Evolutionary conservation across 2,113 vertebrate genomes (phyloP).

Genomic region (Pygoscelis antarcticus): DNA sequence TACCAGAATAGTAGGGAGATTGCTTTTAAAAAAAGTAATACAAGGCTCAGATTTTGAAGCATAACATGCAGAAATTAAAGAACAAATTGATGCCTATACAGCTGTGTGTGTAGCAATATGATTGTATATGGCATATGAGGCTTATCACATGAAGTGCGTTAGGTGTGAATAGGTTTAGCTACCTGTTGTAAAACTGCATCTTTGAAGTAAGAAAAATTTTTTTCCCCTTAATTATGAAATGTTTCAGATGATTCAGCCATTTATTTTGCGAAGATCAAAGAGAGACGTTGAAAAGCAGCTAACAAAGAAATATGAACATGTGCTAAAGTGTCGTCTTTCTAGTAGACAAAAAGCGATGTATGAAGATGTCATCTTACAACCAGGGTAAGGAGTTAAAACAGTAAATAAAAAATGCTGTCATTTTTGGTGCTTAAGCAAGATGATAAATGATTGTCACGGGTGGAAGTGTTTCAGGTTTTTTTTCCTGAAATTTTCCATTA

Average conservation of each 20-base stretch:
- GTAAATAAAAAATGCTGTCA: not conserved
- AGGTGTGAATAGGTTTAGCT: not conserved
- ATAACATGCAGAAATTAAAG: not conserved
- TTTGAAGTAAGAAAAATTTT: not conserved
- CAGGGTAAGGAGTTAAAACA: slow-evolving; percentile 75
- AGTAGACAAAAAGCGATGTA: slow-evolving; percentile 88
- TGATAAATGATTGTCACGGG: not conserved
- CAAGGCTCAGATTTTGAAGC: not conserved
- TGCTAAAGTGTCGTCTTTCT: slow-evolving; percentile 91
- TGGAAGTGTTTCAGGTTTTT: not conserved
- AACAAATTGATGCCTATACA: not conserved
- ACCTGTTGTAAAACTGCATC: not conserved
- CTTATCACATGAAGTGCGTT: not conserved
- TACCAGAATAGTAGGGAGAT: not conserved
- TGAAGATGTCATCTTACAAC: slow-evolving; percentile 89
- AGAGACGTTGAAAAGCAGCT: slow-evolving; percentile 93
- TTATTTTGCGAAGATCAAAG: slow-evolving; percentile 91
- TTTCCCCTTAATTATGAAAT: not conserved
- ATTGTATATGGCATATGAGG: not conserved
- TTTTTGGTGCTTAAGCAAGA: not conserved
- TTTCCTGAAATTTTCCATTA: not conserved
- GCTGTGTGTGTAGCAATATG: not conserved
- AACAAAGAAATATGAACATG: slow-evolving; percentile 90
- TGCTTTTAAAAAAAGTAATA: not conserved
- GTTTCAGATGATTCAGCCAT: slow-evolving; percentile 89